Base-by-base conservation (phyloP, 2,797 vertebrate genomes). In the Potorous gilbertii region DNA sequence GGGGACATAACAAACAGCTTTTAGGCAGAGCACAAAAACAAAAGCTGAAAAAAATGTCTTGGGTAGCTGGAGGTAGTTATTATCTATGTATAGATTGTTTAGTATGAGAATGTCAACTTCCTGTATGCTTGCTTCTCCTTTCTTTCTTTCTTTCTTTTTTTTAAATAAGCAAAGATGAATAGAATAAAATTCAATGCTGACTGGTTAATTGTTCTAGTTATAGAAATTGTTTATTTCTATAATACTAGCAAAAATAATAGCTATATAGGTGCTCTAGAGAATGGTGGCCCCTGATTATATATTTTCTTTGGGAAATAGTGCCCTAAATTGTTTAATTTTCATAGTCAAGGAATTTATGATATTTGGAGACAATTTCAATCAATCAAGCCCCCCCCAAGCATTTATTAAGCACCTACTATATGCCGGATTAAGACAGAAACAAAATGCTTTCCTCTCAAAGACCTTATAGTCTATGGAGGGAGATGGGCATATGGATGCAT, bases 21-120 rank as follows among this genome's bases (percentile, higher is more conserved):
- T 59, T 92, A 95, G 56, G 40, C 57, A 97, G 92, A 54, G 55
- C 87, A 21, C 5, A 55, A 90, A 95, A 95, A 62, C 54, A 90
- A 81, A 95, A 10, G 91, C 74, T 94, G 91, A 34, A 66, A 91
- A 94, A 92, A 56, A 96, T 95, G 96, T 96, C 91, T 92, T 94
- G 96, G 93, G 87, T 90, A 74, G 81, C 94, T 92, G 95, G 31
- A 62, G 91, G 95, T 12, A 74, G 90, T 92, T 55, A 90, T 90
- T 29, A 81, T 90, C 54, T 81, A 74, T 87, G 21, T 46, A 50
- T 46, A 87, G 24, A 54, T 81, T 27, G n/a, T 95, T 93, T 59
- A 3, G 27, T 95, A 56, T 10, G 90, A 54, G 66, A 40, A 50
- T n/a, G 18, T 52, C 91, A 97, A 97, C 94, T 66, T 91, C 31